These are phyloP conservation scores for Lineus longissimus DNA, from an alignment of 1,140 invertebrate species.

Conservation along the genomic window DNA sequence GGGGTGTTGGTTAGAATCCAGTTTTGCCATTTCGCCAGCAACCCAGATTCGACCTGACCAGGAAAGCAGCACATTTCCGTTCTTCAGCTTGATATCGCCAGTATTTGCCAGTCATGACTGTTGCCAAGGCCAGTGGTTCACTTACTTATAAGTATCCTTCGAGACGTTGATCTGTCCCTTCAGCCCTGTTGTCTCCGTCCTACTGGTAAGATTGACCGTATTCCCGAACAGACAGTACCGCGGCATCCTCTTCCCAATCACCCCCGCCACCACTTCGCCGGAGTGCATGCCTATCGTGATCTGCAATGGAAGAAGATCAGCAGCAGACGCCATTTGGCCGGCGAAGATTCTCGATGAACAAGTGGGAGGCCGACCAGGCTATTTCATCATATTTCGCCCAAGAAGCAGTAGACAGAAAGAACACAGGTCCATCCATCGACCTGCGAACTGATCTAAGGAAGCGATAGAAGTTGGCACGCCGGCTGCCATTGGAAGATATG, in stretches of 20 bases:
- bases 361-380: too few species aligned
- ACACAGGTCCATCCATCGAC: too few species aligned
- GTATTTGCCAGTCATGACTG: not conserved
- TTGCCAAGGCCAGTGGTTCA: conserved; percentile 16
- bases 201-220: conserved; percentile 90
- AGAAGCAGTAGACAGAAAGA: too few species aligned
- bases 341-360: too few species aligned
- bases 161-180: conserved; percentile 91
- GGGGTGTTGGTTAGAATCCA: too few species aligned
- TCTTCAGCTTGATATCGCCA: not conserved
- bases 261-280: conserved; percentile 92
- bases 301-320: conserved; percentile 51
- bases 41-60: not conserved
- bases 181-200: conserved; percentile 90
- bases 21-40: too few species aligned
- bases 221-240: conserved; percentile 96
- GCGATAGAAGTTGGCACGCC: too few species aligned
- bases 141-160: conserved; percentile 86
- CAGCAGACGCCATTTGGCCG: too few species aligned
- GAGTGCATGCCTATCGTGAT: conserved; percentile 95
- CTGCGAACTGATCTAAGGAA: too few species aligned
- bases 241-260: conserved; percentile 94
- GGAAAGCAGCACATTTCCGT: not conserved
- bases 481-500: too few species aligned
- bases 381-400: too few species aligned